Evolutionary conservation across 92 coral and sea anemone genomes (phyloP).

Genomic region (Heteractis magnifica): DNA sequence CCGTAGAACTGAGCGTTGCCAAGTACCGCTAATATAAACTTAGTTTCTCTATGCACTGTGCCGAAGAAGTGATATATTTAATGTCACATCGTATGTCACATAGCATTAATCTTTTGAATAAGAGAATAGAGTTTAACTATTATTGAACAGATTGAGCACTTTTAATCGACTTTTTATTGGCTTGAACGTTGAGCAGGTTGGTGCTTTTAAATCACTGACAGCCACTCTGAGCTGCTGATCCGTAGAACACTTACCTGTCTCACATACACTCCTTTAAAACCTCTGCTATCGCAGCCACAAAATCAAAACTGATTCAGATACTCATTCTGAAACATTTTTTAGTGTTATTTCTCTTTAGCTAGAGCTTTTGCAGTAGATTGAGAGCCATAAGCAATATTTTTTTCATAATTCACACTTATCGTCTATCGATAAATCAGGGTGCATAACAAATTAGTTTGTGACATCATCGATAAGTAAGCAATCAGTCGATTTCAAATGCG

Average conservation of each 20-base stretch:
- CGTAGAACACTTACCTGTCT: constrained; percentile 26
- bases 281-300: not conserved
- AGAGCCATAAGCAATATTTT: not conserved
- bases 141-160: too few relatives aligned
- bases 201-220: not conserved
- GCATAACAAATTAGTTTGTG: constrained; percentile 35
- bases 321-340: not conserved
- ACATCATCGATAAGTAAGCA: constrained; percentile 41
- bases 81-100: not conserved
- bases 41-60: too few relatives aligned
- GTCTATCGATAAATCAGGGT: constrained; percentile 8
- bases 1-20: too few relatives aligned
- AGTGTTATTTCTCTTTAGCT: not conserved
- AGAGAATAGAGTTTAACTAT: not conserved
- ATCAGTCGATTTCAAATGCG: not conserved
- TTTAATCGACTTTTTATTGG: not conserved
- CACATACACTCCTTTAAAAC: not conserved
- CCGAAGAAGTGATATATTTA: too few relatives aligned
- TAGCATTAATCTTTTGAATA: too few relatives aligned
- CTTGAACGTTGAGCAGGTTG: not conserved
- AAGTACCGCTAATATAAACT: too few relatives aligned
- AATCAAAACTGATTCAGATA: not conserved
- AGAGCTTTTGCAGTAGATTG: not conserved
- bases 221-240: constrained; percentile 12
- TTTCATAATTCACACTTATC: not conserved